phyloP scores from a whole-genome alignment of 2,113 vertebrate genomes.

The Petaurus breviceps region DNA sequence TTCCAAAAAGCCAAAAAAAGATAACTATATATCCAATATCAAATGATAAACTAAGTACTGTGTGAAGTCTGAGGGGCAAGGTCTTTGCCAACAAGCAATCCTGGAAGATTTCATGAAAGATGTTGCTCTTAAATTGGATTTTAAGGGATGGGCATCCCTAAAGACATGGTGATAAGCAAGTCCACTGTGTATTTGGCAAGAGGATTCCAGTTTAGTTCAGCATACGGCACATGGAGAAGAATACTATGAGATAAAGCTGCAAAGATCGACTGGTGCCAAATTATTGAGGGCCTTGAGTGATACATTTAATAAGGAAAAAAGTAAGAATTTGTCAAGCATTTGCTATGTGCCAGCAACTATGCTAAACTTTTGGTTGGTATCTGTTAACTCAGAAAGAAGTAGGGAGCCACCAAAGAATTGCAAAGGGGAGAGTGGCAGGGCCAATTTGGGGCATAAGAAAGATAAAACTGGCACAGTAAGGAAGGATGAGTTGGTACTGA shows the following conservation, averaged over 20 bases:
- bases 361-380: background rate
- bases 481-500: background rate
- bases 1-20: too few relatives aligned
- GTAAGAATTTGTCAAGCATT: background rate
- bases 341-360: background rate
- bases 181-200: background rate
- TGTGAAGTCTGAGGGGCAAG: background rate
- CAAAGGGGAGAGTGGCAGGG: background rate
- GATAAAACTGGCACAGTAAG: background rate
- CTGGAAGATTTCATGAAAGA: background rate
- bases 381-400: background rate
- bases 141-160: background rate
- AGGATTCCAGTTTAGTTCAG: background rate
- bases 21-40: background rate
- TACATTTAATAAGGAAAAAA: background rate
- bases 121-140: background rate
- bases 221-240: background rate
- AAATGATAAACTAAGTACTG: background rate
- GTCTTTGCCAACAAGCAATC: background rate
- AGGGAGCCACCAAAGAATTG: background rate
- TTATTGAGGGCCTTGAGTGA: background rate
- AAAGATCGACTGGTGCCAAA: background rate
- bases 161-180: background rate
- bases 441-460: background rate
- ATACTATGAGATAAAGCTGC: background rate